Conservation (phyloP, 2,113 vertebrate species). For the Vulpes vulpes region DNA sequence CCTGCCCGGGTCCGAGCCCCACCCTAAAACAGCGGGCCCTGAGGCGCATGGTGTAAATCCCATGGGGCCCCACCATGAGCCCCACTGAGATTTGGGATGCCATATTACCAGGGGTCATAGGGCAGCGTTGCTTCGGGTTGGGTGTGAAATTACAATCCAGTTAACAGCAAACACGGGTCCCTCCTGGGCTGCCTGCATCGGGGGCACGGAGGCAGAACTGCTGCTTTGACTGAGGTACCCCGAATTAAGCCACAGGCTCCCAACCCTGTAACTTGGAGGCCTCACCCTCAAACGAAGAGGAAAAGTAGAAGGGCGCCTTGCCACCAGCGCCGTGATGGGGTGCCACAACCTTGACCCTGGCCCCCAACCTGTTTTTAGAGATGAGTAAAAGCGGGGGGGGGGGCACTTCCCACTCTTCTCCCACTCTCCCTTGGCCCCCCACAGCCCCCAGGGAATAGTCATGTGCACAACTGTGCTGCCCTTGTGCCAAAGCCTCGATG, state of each 20-base stretch:
- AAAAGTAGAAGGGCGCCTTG: too few relatives aligned
- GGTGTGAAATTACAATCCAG: neutral
- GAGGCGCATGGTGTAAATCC: neutral
- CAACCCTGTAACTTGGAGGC: neutral
- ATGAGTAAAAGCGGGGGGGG: neutral
- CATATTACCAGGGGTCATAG: neutral
- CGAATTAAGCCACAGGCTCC: neutral
- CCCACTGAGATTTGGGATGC: neutral
- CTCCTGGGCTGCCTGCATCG: neutral
- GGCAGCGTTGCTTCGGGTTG: neutral
- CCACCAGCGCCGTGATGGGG: neutral
- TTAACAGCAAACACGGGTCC: neutral
- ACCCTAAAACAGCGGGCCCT: neutral
- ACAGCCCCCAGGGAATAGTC: neutral
- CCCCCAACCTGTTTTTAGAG: neutral
- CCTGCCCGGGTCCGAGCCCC: neutral
- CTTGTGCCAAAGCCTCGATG: neutral
- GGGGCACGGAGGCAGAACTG: neutral
- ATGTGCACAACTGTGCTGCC: neutral
- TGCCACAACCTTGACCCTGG: neutral
- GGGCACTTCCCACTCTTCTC: neutral
- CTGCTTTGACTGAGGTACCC: neutral
- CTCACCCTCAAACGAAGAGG: neutral
- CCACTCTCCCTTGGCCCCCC: neutral
- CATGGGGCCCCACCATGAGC: neutral